A percentile compares a stretch with the other conserved stretches of the same genome.
phyloP scores from a whole-genome alignment of 2,113 vertebrate species.

The Malurus cyaneus region DNA sequence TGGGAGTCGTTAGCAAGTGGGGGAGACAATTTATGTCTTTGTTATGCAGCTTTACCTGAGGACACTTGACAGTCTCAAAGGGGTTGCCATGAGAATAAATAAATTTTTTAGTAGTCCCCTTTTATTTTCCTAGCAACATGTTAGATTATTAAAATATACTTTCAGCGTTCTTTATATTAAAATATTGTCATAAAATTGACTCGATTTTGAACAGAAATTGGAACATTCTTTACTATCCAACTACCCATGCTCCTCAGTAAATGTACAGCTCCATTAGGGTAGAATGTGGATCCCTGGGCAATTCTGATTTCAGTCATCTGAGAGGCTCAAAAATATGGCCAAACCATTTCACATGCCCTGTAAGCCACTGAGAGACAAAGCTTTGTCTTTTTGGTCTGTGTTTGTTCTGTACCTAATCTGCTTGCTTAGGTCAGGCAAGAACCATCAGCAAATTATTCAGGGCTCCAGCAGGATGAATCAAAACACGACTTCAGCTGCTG shows the following conservation, averaged over 20 bases:
- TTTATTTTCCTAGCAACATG: neutral
- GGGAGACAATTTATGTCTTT: neutral
- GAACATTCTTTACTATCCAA: neutral
- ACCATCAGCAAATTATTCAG: neutral
- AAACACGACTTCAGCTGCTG: neutral
- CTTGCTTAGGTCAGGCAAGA: neutral
- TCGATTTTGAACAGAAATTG: neutral
- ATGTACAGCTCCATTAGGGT: neutral
- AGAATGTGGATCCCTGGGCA: neutral
- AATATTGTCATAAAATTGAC: neutral
- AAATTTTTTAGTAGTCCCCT: neutral
- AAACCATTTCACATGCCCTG: neutral
- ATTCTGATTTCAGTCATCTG: neutral
- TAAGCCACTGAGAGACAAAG: neutral
- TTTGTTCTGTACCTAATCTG: neutral
- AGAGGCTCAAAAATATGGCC: neutral
- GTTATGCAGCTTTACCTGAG: neutral
- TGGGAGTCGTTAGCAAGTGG: neutral
- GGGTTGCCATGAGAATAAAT: neutral
- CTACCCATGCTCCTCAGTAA: neutral
- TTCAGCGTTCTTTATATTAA: neutral
- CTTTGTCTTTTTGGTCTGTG: neutral
- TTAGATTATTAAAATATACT: neutral
- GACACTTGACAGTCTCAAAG: neutral
- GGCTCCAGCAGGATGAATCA: neutral